Evolutionary conservation across 2,888 invertebrate genomes (phyloP).

Genomic region (Allolobophora icterica): DNA sequence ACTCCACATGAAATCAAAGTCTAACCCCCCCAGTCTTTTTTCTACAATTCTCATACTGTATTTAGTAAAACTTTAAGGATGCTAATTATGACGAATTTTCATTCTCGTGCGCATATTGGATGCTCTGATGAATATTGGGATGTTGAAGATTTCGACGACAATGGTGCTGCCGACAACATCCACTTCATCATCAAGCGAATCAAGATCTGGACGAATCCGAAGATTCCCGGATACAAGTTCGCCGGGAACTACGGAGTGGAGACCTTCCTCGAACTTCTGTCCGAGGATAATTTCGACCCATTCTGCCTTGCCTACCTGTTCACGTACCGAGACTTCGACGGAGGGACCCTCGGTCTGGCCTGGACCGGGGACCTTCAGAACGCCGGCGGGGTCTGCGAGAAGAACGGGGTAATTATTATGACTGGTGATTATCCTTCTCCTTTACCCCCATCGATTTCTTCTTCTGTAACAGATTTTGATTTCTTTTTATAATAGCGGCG

Average conservation of each 20-base stretch:
- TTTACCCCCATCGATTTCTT: no score
- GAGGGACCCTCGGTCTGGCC: slow-evolving; percentile 94
- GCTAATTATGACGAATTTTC: not conserved
- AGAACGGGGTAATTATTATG: slow-evolving; percentile 71
- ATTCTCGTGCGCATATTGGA: not conserved
- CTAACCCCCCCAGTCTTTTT: no score
- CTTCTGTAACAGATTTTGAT: no score
- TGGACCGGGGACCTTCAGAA: slow-evolving; percentile 90
- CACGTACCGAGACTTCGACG: slow-evolving; percentile 96
- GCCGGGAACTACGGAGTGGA: slow-evolving; percentile 67
- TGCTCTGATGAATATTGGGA: no score
- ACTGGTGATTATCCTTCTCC: not conserved
- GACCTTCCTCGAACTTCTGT: slow-evolving; percentile 70
- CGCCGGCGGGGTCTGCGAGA: slow-evolving; percentile 92
- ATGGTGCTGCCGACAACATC: slow-evolving; percentile 90
- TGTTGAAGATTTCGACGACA: slow-evolving; percentile 85
- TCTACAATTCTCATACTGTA: no score
- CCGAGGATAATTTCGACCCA: slow-evolving; percentile 92
- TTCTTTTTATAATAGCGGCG: no score
- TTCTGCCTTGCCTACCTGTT: slow-evolving; percentile 98
- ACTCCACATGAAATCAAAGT: no score
- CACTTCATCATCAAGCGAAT: slow-evolving; percentile 94
- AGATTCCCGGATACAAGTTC: slow-evolving; percentile 85
- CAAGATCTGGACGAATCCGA: slow-evolving; percentile 88
- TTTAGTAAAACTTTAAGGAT: no score